These are phyloP conservation scores for Paratilapia polleni DNA, from an alignment of 2,113 vertebrate species.

Conservation along the genomic window DNA sequence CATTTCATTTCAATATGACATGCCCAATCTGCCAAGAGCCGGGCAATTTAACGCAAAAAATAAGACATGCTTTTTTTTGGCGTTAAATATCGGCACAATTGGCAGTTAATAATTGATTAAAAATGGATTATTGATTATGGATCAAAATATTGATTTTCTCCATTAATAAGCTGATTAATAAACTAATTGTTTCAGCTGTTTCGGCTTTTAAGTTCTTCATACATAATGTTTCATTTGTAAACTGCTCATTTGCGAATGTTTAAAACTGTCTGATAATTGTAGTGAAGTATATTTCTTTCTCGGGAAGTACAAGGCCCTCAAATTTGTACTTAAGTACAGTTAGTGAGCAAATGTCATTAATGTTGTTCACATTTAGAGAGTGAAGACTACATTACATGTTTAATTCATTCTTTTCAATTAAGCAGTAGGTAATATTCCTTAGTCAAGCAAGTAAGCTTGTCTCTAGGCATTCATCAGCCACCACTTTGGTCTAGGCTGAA, in stretches of 20 bases:
- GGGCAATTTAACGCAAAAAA: too few relatives aligned
- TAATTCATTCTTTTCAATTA: slow-evolving; percentile 4
- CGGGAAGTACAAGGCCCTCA: too few relatives aligned
- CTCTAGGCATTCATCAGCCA: not conserved
- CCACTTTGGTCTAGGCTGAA: not conserved
- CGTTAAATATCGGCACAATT: too few relatives aligned
- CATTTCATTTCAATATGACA: too few relatives aligned
- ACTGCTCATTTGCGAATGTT: not conserved
- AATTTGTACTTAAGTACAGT: not conserved
- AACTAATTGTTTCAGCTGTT: not conserved
- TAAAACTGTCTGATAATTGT: too few relatives aligned
- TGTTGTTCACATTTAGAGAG: not conserved
- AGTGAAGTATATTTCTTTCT: too few relatives aligned
- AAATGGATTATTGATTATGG: not conserved
- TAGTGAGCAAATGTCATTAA: not conserved
- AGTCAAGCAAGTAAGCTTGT: not conserved
- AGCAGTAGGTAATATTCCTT: not conserved
- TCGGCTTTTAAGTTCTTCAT: not conserved
- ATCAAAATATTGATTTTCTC: not conserved
- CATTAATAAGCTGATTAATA: not conserved
- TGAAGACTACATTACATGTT: not conserved
- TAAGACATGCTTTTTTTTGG: too few relatives aligned
- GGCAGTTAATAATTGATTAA: not conserved
- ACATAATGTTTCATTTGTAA: not conserved
- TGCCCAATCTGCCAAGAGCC: too few relatives aligned